Evolutionary conservation across 2,797 vertebrate species (phyloP), one percentile per base, ranked within the genome.

Genomic region (Argyrosomus regius): DNA sequence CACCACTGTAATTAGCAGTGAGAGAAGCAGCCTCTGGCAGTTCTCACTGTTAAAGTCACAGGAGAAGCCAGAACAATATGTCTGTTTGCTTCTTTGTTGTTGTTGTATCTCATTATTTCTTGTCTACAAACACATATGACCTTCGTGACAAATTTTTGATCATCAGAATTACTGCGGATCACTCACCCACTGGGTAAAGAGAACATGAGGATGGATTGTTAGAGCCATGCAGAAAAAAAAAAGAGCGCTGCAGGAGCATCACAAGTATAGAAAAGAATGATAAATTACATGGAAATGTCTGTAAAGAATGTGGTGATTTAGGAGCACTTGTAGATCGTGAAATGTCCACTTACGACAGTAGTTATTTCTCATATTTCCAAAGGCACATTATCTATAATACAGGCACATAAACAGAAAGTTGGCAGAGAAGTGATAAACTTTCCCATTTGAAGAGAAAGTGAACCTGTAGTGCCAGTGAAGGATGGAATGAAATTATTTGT

Each of bases 1-100:
- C 87, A 85, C 78, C 75, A 67, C 77, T 89, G 90, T 91, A 93
- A 94, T 93, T 95, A 94, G 88, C 89, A 61, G 85, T 18, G 70
- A 90, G 82, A 86, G 78, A 68, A 72, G 80, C 76, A 50, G 90
- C 88, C 92, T 80, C 67, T 63, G 78, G 89, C 87, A 68, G 8
- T 49, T 72, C 50, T 83, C 74, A 50, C 85, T 86, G 83, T 76
- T 85, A 48, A 78, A 87, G 85, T 83, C 88, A 80, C 70, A 41
- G 58, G 45, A 83, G 71, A 87, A 72, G 63, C 76, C 80, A 63
- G 41, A 84, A 82, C 80, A 83, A 80, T 81, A 76, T 75, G 68
- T 86, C 56, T 83, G 66, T 83, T 83, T 81, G 67, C 31, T 80
- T 72, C 57, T 57, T 69, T 77, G 57, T 53, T 80, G 61, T 58